These are phyloP conservation scores for Lates japonicus DNA, from an alignment of 2,797 vertebrate genomes.

Conservation along the genomic window DNA sequence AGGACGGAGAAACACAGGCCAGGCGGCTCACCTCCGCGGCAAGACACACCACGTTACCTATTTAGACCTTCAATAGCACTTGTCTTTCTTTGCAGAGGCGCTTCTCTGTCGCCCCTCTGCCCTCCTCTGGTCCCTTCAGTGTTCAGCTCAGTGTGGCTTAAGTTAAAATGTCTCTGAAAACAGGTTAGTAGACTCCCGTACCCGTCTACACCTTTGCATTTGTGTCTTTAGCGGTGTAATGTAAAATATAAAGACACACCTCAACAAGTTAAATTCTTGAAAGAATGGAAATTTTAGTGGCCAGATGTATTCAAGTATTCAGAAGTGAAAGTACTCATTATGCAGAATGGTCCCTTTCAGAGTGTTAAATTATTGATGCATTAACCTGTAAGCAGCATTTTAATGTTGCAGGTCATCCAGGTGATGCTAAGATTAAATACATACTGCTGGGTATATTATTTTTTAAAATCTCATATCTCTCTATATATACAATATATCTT, in stretches of 20 bases:
- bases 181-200: not conserved
- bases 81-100: conserved; percentile 50
- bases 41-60: conserved; percentile 59
- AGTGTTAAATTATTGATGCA: conserved; percentile 44
- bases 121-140: conserved; percentile 32
- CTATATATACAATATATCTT: not conserved
- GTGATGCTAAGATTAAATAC: conserved; percentile 22
- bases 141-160: conserved; percentile 29
- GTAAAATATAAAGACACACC: not conserved
- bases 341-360: conserved; percentile 29
- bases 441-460: not conserved
- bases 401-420: conserved; percentile 41
- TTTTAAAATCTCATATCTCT: not conserved
- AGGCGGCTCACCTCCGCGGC: conserved; percentile 64
- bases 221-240: not conserved
- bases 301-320: conserved; percentile 23
- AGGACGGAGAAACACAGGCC: conserved; percentile 79
- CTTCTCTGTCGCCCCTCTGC: conserved; percentile 35
- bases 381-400: conserved; percentile 52
- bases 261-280: not conserved
- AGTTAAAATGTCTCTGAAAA: conserved; percentile 20
- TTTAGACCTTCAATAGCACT: conserved; percentile 68
- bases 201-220: not conserved
- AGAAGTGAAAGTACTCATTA: conserved; percentile 19
- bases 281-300: not conserved